phyloP scores from a whole-genome alignment of 2,113 vertebrate species.

The Zingel zingel region DNA sequence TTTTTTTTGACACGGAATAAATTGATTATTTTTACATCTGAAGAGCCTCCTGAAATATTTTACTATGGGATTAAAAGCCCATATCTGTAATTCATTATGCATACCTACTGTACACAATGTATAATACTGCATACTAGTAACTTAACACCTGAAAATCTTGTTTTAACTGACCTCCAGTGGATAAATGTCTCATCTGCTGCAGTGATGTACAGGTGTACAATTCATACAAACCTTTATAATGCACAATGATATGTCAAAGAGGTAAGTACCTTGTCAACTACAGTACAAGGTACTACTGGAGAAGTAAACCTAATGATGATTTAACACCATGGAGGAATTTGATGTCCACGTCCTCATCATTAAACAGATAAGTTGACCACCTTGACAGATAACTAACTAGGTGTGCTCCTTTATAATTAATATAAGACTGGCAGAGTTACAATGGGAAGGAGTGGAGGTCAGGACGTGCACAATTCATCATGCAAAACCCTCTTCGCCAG shows the following conservation, averaged over 20 bases:
- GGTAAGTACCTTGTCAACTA: neutral
- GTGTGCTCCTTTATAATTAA: slow-evolving; percentile 11
- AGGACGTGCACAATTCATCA: slow-evolving; percentile 60
- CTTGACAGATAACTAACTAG: neutral
- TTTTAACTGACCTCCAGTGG: neutral
- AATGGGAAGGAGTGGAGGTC: slow-evolving; percentile 12
- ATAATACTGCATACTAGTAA: neutral
- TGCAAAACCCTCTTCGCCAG: slow-evolving; percentile 23
- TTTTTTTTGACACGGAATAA: neutral
- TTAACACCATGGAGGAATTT: neutral
- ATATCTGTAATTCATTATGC: neutral
- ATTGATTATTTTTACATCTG: neutral
- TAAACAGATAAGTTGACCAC: neutral
- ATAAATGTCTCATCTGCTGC: neutral
- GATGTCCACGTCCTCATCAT: neutral
- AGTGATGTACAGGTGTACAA: neutral
- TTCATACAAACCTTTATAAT: neutral
- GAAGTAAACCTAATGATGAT: neutral
- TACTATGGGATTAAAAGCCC: neutral
- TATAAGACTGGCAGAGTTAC: neutral
- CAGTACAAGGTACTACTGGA: neutral
- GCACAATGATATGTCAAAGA: neutral
- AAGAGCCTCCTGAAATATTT: neutral
- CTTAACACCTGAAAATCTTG: too few species aligned
- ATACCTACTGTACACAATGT: neutral